These are phyloP conservation scores for Pseudococcus jackbeardsleyi DNA, from an alignment of 2,888 invertebrate genomes.

Conservation along the genomic window DNA sequence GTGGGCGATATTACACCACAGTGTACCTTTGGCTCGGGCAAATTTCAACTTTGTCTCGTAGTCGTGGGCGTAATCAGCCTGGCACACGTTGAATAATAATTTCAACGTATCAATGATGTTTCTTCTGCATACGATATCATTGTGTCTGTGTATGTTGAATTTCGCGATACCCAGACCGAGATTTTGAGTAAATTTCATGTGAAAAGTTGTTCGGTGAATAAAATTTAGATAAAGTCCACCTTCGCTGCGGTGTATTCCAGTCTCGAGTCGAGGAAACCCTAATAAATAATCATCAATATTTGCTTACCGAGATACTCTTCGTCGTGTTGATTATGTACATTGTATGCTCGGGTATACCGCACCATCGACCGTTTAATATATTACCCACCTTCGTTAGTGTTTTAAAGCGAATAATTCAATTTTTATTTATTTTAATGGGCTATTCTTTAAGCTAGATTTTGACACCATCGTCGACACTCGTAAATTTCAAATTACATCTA, in stretches of 20 bases:
- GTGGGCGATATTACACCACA: conserved; percentile 48
- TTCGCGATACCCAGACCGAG: not conserved
- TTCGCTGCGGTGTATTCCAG: not conserved
- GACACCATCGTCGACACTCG: conserved; percentile 21
- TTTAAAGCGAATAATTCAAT: conserved; percentile 33
- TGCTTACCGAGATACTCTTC: not conserved
- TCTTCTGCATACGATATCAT: not conserved
- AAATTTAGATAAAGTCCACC: conserved; percentile 45
- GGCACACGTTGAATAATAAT: conserved; percentile 47
- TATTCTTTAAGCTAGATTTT: conserved; percentile 46
- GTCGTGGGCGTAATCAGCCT: conserved; percentile 45
- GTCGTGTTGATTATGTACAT: not conserved
- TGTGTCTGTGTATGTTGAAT: not conserved
- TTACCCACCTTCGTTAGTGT: conserved; percentile 16
- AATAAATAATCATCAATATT: conserved; percentile 54
- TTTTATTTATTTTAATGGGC: not conserved
- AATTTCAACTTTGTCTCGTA: conserved; percentile 47
- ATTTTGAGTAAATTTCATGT: not conserved
- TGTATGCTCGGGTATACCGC: not conserved
- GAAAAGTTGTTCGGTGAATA: not conserved
- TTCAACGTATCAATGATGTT: conserved; percentile 19
- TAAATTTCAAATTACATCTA: not conserved
- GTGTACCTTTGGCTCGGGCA: conserved; percentile 20
- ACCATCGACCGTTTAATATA: not conserved
- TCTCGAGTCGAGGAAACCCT: not conserved